Evolutionary conservation across 2,797 vertebrate genomes (phyloP), one percentile per base, ranked within the genome.

Genomic region (Mormyrus hasselquistii): DNA sequence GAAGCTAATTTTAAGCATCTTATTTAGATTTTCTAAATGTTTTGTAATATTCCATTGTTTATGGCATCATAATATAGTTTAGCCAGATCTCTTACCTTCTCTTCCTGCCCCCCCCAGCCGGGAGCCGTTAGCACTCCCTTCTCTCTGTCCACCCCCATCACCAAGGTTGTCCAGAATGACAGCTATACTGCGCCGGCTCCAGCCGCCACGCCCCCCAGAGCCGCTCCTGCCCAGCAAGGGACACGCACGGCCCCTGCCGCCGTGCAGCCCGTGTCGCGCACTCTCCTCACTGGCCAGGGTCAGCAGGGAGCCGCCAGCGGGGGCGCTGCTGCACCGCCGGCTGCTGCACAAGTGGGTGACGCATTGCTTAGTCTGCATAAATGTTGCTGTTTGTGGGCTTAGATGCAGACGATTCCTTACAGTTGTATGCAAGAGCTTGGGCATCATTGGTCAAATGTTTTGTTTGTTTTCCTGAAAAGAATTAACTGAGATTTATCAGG

Each of bases 161-260:
- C 98, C 91, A 99, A 99, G 94, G 98, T 99, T 93, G 98, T 99
- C 89, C 97, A 98, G 94, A 99, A 99, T 0, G 98, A 99, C 89
- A 93, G 97, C 0, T 99, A 99, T 93, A 97, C 97, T 0, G 98
- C 98, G 55, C 97, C 96, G 0, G 93, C 94, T 14, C 92, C 95
- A 79, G 94, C 94, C 0, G 92, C 94, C 89, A 93, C 94, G 3
- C 94, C 95, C 44, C 91, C 83, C 29, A 47, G 94, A 8, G 92
- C 95, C 25, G 93, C 85, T 87, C 69, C 93, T 47, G 92, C 90
- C 88, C 82, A 89, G 8, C 59, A 44, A 55, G 57, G 83, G 19
- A 62, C 93, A 0, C 83, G 49, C 41, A 41, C 25, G 25, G 4
- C 88, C 2, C 82, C 83, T 4, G 1, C 88, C 5, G 34, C 29